Conservation (phyloP, 1,140 invertebrate species). For the Nixonia krombeini region DNA sequence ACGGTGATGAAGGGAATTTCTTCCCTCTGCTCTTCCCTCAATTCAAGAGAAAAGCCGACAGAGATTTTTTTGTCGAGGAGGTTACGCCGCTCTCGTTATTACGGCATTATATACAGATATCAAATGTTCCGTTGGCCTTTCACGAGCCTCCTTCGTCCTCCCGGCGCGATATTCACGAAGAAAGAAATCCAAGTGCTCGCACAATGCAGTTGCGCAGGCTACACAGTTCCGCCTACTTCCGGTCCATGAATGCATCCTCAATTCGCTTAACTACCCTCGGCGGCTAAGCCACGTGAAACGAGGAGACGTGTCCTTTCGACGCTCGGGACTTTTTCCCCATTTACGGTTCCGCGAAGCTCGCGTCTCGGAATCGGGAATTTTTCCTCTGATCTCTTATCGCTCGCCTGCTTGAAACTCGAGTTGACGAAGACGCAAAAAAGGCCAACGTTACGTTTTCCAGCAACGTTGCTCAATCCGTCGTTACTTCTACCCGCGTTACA, state of each 20-base stretch:
- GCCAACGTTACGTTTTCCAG: no score
- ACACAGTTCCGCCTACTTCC: conserved; percentile 64
- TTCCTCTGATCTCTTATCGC: not conserved
- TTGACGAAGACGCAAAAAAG: no score
- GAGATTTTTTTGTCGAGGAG: conserved; percentile 41
- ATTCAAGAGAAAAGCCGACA: conserved; percentile 7
- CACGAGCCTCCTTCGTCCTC: conserved; percentile 27
- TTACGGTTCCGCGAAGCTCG: not conserved
- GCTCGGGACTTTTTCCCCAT: conserved; percentile 31
- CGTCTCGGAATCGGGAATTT: not conserved
- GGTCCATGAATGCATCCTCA: conserved; percentile 60
- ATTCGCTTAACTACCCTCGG: conserved; percentile 56
- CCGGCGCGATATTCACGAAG: conserved; percentile 26
- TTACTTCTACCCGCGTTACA: no score
- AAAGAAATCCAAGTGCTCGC: conserved; percentile 42
- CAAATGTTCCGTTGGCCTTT: conserved; percentile 60
- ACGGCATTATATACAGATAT: conserved; percentile 62
- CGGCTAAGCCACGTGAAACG: conserved; percentile 55
- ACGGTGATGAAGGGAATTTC: no score
- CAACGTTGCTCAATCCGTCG: no score
- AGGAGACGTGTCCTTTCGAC: conserved; percentile 51
- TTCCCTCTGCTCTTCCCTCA: no score
- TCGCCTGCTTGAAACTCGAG: not conserved
- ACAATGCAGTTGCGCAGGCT: conserved; percentile 59
- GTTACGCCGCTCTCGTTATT: conserved; percentile 53